phyloP scores from a whole-genome alignment of 2,797 vertebrate genomes.

The Catharus ustulatus region DNA sequence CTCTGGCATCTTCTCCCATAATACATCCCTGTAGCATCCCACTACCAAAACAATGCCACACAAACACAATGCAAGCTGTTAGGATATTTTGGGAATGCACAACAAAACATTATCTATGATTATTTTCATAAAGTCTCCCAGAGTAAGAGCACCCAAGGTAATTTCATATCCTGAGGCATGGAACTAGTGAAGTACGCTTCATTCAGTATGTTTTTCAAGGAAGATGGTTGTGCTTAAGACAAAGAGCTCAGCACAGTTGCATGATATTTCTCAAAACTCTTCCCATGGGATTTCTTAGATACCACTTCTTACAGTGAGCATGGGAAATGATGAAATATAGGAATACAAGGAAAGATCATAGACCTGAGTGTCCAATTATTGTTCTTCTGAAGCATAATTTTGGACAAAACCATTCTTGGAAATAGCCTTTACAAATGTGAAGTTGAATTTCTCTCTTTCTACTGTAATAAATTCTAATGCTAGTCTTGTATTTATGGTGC shows the following conservation, averaged over 20 bases:
- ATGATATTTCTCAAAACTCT: background rate
- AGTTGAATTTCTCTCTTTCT: background rate
- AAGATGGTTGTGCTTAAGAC: background rate
- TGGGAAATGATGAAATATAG: background rate
- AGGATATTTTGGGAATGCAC: background rate
- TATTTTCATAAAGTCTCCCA: background rate
- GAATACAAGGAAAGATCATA: background rate
- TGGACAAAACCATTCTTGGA: background rate
- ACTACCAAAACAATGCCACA: background rate
- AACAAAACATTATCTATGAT: background rate
- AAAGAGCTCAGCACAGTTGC: background rate
- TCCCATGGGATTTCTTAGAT: background rate
- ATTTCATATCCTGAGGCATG: background rate
- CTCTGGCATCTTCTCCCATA: background rate
- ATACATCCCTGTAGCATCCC: background rate
- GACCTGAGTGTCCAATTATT: background rate
- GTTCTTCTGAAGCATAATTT: background rate
- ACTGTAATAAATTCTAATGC: background rate
- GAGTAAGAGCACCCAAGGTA: background rate
- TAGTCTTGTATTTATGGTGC: background rate
- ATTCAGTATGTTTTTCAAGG: background rate
- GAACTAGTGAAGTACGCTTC: background rate
- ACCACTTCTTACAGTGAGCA: background rate
- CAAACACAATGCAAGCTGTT: background rate
- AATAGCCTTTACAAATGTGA: background rate